These are phyloP conservation scores for Tympanuchus pallidicinctus DNA, from an alignment of 2,113 vertebrate species.

Conservation along the genomic window DNA sequence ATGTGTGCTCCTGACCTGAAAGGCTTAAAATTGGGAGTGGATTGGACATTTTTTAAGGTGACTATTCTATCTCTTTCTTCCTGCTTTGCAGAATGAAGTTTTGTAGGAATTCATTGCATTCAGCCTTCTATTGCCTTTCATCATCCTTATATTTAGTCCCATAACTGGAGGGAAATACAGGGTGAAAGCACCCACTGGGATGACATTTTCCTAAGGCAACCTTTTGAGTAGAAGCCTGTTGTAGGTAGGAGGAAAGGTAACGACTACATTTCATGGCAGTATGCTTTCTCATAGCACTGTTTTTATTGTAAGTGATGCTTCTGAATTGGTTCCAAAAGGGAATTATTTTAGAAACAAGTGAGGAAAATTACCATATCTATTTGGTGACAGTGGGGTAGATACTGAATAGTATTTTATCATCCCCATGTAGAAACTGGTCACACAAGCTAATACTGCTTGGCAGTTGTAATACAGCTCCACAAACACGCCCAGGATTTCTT, in stretches of 20 bases:
- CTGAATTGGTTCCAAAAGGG: neutral
- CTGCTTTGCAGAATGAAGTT: neutral
- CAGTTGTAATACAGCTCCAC: neutral
- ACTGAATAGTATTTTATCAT: neutral
- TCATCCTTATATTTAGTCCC: neutral
- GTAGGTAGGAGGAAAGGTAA: neutral
- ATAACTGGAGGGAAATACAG: neutral
- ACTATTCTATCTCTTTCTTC: neutral
- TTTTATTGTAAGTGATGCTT: neutral
- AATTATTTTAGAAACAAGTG: neutral
- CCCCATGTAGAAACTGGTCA: neutral
- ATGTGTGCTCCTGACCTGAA: slow-evolving; percentile 65
- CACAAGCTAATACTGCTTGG: neutral
- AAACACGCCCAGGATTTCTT: neutral
- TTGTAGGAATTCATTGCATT: neutral
- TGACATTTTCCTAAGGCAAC: neutral
- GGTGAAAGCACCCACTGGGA: neutral
- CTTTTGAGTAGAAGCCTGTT: neutral
- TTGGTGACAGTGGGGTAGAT: neutral
- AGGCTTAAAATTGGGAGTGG: slow-evolving; percentile 71
- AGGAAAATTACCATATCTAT: neutral
- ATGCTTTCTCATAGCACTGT: neutral
- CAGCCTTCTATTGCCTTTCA: neutral
- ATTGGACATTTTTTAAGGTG: slow-evolving; percentile 75
- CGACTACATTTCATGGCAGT: neutral